phyloP scores from a whole-genome alignment of 1,140 invertebrate genomes.

The Chelonus insularis region DNA sequence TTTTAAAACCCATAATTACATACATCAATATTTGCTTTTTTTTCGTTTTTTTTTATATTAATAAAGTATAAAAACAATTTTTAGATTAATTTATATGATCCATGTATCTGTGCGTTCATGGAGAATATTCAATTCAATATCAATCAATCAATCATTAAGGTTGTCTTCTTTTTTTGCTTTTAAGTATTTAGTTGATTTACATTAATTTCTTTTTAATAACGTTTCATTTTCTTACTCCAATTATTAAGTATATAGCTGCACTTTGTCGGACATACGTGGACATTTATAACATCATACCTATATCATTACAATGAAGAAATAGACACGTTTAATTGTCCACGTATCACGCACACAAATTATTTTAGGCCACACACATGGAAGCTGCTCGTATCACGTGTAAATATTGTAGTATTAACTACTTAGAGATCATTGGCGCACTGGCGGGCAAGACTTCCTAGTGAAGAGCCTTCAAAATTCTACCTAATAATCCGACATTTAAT shows the following conservation, averaged over 20 bases:
- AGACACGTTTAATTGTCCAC: background rate
- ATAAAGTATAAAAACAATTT: background rate
- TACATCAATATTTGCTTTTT: constrained; percentile 8
- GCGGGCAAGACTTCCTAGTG: constrained; percentile 4
- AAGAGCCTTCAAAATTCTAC: constrained; percentile 8
- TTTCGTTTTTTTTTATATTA: background rate
- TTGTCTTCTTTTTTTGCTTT: constrained; percentile 8
- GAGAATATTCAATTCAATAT: background rate
- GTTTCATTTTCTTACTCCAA: background rate
- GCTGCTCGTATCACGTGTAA: constrained; percentile 8
- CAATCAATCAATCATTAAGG: too few species aligned
- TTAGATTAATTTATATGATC: background rate
- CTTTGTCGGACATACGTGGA: constrained; percentile 6
- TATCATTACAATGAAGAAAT: background rate
- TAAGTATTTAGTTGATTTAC: background rate
- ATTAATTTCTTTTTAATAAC: constrained; percentile 7
- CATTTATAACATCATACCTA: background rate
- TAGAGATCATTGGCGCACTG: constrained; percentile 28
- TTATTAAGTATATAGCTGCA: constrained; percentile 26
- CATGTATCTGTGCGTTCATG: too few species aligned
- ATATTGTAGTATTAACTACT: constrained; percentile 14
- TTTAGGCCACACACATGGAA: constrained; percentile 4
- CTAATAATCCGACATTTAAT: constrained; percentile 24
- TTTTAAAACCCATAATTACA: background rate
- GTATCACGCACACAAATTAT: background rate